Conservation (phyloP, 2,888 invertebrate genomes). For the Ormyrus pomaceus region DNA sequence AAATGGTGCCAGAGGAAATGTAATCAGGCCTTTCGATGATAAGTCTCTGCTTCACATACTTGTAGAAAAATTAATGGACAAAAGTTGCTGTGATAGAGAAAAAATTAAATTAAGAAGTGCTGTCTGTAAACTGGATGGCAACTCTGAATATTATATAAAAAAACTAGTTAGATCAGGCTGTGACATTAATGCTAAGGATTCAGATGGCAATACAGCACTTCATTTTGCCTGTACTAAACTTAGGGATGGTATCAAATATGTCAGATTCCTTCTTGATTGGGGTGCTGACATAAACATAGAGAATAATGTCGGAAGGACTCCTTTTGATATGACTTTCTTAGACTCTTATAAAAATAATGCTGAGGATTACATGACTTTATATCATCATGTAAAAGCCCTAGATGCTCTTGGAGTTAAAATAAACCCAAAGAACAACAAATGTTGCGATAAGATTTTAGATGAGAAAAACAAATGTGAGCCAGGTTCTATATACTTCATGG, state of each 20-base stretch:
- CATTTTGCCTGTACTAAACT: conserved; percentile 12
- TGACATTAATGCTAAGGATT: conserved; percentile 6
- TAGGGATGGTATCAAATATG: background rate
- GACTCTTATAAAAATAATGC: background rate
- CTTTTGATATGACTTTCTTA: conserved; percentile 8
- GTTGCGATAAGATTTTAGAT: background rate
- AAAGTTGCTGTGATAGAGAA: background rate
- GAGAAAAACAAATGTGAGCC: too few relatives aligned
- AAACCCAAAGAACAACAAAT: conserved; percentile 4
- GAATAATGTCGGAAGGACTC: background rate
- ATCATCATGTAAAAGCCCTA: conserved; percentile 32
- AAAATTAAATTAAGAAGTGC: background rate
- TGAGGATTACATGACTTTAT: conserved; percentile 1
- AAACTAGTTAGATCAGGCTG: background rate
- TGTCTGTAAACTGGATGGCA: background rate
- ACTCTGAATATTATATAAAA: background rate
- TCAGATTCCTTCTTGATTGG: background rate
- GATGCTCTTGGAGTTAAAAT: background rate
- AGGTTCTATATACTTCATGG: too few relatives aligned
- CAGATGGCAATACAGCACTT: conserved; percentile 14
- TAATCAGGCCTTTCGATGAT: background rate
- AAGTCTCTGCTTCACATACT: conserved; percentile 14
- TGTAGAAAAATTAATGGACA: background rate
- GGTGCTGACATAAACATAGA: conserved; percentile 29
- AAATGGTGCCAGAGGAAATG: conserved; percentile 1